phyloP scores from a whole-genome alignment of 1,140 invertebrate genomes.

The Heliconius congener region DNA sequence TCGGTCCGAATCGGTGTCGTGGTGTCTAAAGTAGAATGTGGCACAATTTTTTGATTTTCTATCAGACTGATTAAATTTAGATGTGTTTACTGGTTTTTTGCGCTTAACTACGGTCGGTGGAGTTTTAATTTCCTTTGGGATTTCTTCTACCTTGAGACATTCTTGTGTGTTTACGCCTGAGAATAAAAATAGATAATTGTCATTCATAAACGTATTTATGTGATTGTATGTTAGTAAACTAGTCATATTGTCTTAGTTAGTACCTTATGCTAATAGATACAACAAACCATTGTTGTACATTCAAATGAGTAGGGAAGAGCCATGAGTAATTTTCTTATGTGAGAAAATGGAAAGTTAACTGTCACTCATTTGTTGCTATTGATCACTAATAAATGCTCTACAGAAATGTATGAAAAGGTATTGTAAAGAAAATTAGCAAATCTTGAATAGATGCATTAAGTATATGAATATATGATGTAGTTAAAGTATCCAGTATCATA shows the following conservation, averaged over 20 bases:
- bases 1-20: conserved; percentile 90
- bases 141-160: conserved; percentile 46
- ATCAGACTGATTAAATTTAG: conserved; percentile 85
- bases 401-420: conserved; percentile 35
- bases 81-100: conserved; percentile 79
- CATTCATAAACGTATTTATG: conserved; percentile 17
- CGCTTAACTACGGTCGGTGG: conserved; percentile 77
- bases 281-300: conserved; percentile 50
- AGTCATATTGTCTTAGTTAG: conserved; percentile 9
- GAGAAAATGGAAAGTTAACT: conserved; percentile 53
- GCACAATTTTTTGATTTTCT: conserved; percentile 90
- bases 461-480: not conserved
- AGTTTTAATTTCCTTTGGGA: conserved; percentile 59
- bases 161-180: conserved; percentile 57
- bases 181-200: conserved; percentile 38
- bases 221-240: conserved; percentile 46
- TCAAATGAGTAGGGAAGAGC: conserved; percentile 46
- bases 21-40: conserved; percentile 91
- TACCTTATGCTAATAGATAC: conserved; percentile 29
- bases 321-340: conserved; percentile 48
- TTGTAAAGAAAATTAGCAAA: conserved; percentile 20
- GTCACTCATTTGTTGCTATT: conserved; percentile 39
- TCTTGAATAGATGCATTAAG: not conserved
- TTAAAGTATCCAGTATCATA: not conserved
- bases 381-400: conserved; percentile 31